Evolutionary conservation across 2,113 vertebrate species (phyloP), one percentile per base, ranked within the genome.

Genomic region (Puma concolor): DNA sequence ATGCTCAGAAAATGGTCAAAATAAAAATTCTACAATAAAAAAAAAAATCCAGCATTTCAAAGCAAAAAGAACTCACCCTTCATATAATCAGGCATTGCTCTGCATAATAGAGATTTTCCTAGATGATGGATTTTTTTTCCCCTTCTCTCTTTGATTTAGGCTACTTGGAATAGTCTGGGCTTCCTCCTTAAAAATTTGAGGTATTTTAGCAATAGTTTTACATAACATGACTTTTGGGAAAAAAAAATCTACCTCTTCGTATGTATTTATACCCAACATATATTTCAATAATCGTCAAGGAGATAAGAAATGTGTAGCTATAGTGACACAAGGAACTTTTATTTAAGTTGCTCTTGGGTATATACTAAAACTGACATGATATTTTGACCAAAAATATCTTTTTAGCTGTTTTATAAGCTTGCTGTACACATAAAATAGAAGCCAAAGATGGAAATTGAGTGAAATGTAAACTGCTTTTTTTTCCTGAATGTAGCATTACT

Each of bases 201-300:
- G 16, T n/a, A 77, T 69, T 41, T 38, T 82, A 90, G 52, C 31
- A 88, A 48, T 72, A 71, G 69, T 41, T 91, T 83, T 88, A 67
- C 2, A 88, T 72, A n/a, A 38, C 8, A 36, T 21, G 14, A 3
- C 48, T 94, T 60, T 54, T 25, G 7, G 7, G 23, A 1, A 14
- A 38, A 71, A 71, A 57, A 57, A 7, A 15, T 38, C 33, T 57
- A n/a, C 11, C 7, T 64, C 33, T 81, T 86, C 44, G 54, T 66
- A 76, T 87, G 4, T 38, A 50, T 41, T 25, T 82, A 33, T 21
- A 52, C 0, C 3, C 52, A 29, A 9, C 38, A 88, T 84, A 16
- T 38, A 88, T 87, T 85, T 96, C 44, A 82, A 41, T 63, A 91
- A 93, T 33, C 17, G 17, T 92, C 36, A 89, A 92, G 17, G 48